phyloP scores from a whole-genome alignment of 2,113 vertebrate genomes.

The Gallinago jamesoni region DNA sequence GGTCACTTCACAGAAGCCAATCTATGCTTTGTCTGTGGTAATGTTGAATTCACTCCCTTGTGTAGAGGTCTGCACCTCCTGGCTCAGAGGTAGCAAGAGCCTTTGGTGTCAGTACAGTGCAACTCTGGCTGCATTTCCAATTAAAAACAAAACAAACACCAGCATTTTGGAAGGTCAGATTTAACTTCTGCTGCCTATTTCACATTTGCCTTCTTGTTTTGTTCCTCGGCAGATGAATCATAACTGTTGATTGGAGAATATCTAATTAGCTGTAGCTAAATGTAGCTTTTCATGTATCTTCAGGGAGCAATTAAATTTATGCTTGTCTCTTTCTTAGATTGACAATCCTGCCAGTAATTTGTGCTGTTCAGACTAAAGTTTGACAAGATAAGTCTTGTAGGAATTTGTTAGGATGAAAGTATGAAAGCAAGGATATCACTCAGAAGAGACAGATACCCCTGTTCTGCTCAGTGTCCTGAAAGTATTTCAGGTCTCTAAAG shows the following conservation, averaged over 20 bases:
- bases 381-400: slow-evolving; percentile 64
- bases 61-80: neutral
- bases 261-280: slow-evolving; percentile 61
- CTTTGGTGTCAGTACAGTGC: neutral
- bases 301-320: slow-evolving; percentile 57
- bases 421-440: slow-evolving; percentile 49
- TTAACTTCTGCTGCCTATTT: slow-evolving; percentile 6
- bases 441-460: slow-evolving; percentile 15
- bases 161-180: neutral
- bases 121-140: neutral
- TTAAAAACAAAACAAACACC: neutral
- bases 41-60: neutral
- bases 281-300: slow-evolving; percentile 45
- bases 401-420: slow-evolving; percentile 50
- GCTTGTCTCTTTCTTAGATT: slow-evolving; percentile 52
- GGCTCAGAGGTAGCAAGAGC: neutral
- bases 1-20: neutral
- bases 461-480: slow-evolving; percentile 32
- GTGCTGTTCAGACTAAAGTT: slow-evolving; percentile 51
- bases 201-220: slow-evolving; percentile 30
- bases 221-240: slow-evolving; percentile 47
- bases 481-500: neutral
- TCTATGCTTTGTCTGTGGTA: neutral
- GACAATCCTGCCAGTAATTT: slow-evolving; percentile 62
- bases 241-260: slow-evolving; percentile 56